phyloP scores from a whole-genome alignment of 1,140 invertebrate genomes.

The Ganaspis sp. region DNA sequence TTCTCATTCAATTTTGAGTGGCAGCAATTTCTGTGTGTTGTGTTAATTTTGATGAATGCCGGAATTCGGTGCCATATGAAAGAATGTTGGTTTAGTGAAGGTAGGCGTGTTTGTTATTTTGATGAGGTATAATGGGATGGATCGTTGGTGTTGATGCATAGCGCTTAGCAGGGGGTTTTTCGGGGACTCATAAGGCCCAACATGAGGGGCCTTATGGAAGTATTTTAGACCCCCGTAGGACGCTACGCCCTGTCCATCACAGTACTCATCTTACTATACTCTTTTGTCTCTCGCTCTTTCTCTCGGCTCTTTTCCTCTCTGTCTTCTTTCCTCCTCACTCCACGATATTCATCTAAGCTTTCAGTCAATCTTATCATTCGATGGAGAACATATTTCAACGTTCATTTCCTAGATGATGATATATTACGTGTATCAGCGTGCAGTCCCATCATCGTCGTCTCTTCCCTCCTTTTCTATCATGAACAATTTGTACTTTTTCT shows the following conservation, averaged over 20 bases:
- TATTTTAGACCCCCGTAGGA: slow-evolving; percentile 67
- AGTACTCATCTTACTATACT: slow-evolving; percentile 67
- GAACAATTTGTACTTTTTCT: too few relatives aligned
- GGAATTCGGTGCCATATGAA: slow-evolving; percentile 66
- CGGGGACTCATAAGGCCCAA: slow-evolving; percentile 43
- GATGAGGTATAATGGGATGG: slow-evolving; percentile 74
- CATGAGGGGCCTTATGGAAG: slow-evolving; percentile 35
- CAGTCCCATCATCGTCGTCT: slow-evolving; percentile 66
- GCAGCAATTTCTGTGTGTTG: slow-evolving; percentile 22
- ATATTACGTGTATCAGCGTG: slow-evolving; percentile 66
- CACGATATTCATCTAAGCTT: slow-evolving; percentile 5
- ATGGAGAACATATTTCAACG: slow-evolving; percentile 64
- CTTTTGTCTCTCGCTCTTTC: slow-evolving; percentile 15
- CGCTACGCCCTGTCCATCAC: slow-evolving; percentile 72
- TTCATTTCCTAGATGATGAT: slow-evolving; percentile 72
- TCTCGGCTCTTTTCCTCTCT: not conserved
- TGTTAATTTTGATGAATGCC: slow-evolving; percentile 73
- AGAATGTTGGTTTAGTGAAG: slow-evolving; percentile 73
- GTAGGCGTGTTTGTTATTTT: slow-evolving; percentile 74
- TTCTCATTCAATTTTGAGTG: not conserved
- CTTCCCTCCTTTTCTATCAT: slow-evolving; percentile 27
- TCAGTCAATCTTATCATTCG: slow-evolving; percentile 56
- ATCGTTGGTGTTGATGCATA: slow-evolving; percentile 75
- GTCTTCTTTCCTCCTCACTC: slow-evolving; percentile 23
- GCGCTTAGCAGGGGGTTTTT: slow-evolving; percentile 72